Evolutionary conservation across 2,113 vertebrate genomes (phyloP).

Genomic region (Syngnathus floridae): DNA sequence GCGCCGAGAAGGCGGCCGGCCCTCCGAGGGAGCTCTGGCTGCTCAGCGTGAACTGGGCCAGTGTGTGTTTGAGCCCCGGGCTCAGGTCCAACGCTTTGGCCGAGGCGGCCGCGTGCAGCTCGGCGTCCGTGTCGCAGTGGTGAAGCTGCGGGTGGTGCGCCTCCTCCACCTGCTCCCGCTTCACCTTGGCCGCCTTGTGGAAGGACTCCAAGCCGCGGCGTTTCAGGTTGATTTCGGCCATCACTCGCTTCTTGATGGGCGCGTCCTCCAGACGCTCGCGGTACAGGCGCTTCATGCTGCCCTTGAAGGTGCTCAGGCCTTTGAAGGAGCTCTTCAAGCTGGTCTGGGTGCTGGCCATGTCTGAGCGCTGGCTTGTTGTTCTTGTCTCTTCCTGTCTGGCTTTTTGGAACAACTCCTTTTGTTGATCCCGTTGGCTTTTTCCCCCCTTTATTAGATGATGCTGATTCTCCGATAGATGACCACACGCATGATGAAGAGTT

Average conservation of each 20-base stretch:
- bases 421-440: slow-evolving; percentile 1
- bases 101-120: slow-evolving; percentile 63
- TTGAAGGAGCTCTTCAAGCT: slow-evolving; percentile 75
- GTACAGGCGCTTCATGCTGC: slow-evolving; percentile 74
- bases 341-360: slow-evolving; percentile 82
- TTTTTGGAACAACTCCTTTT: slow-evolving; percentile 32
- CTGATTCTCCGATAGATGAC: slow-evolving; percentile 54
- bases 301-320: slow-evolving; percentile 71
- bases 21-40: slow-evolving; percentile 95
- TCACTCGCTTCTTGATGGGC: slow-evolving; percentile 83
- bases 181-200: slow-evolving; percentile 78
- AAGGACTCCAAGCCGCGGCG: slow-evolving; percentile 71
- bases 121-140: slow-evolving; percentile 61
- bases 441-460: slow-evolving; percentile 47
- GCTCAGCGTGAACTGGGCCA: slow-evolving; percentile 96
- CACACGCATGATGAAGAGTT: slow-evolving; percentile 63
- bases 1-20: slow-evolving; percentile 92
- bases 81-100: slow-evolving; percentile 87
- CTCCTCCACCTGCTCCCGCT: slow-evolving; percentile 83
- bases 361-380: slow-evolving; percentile 39
- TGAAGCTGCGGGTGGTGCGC: slow-evolving; percentile 41
- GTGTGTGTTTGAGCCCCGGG: slow-evolving; percentile 91
- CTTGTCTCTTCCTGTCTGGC: slow-evolving; percentile 19
- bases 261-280: slow-evolving; percentile 78
- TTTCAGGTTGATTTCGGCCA: slow-evolving; percentile 82